Percentiles rank a stretch among this genome's conserved stretches.
These are phyloP conservation scores for Eptatretus atami DNA, from an alignment of 2,797 vertebrate genomes.

Conservation along the genomic window DNA sequence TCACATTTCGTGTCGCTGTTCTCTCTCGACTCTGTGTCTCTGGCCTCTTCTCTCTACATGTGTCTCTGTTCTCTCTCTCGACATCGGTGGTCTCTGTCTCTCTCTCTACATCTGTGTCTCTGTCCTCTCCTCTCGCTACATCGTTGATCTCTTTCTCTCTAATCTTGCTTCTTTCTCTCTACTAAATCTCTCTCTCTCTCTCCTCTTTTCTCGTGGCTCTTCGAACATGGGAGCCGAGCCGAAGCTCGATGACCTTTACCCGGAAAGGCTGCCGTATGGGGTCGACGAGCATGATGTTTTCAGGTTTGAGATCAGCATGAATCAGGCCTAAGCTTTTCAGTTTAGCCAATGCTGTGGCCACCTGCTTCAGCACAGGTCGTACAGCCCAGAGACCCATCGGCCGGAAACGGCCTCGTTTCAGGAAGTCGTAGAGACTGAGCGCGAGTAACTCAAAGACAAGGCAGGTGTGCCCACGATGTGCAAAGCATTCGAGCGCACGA, in stretches of 20 bases:
- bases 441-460: conserved; percentile 98
- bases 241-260: conserved; percentile 96
- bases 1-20: too few species aligned
- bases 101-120: too few species aligned
- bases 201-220: too few species aligned
- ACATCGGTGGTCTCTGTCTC: too few species aligned
- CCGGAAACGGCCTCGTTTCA: conserved; percentile 98
- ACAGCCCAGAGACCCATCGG: conserved; percentile 86
- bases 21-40: too few species aligned
- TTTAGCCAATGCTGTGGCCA: conserved; percentile 87
- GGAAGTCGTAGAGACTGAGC: conserved; percentile 95
- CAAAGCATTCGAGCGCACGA: conserved; percentile 86
- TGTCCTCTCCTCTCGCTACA: too few species aligned
- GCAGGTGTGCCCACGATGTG: conserved; percentile 98
- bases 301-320: conserved; percentile 87
- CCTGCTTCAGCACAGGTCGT: conserved; percentile 78
- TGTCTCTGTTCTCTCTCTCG: too few species aligned
- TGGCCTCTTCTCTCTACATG: too few species aligned
- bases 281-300: conserved; percentile 98
- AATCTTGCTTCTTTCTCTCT: too few species aligned
- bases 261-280: conserved; percentile 76
- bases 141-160: too few species aligned
- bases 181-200: too few species aligned
- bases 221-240: conserved; percentile 93
- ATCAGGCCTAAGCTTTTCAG: conserved; percentile 85